These are phyloP conservation scores for Propsilocerus akamusi DNA, from an alignment of 1,140 invertebrate species.

Conservation along the genomic window DNA sequence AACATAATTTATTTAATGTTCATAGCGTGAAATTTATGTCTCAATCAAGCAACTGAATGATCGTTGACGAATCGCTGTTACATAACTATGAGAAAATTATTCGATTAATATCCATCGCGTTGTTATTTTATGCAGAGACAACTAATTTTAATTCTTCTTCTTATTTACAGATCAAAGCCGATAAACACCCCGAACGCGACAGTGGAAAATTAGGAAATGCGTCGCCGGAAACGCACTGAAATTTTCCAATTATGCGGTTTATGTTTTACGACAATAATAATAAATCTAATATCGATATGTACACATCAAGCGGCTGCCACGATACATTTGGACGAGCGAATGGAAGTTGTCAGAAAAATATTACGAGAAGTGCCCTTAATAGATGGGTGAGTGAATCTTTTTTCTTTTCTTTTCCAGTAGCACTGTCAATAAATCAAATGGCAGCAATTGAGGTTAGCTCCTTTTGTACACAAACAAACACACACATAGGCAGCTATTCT, in stretches of 20 bases:
- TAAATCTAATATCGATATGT: background rate
- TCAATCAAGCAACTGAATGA: too few relatives aligned
- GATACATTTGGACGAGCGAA: constrained; percentile 24
- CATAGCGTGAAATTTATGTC: too few relatives aligned
- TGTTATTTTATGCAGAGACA: too few relatives aligned
- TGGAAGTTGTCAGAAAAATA: constrained; percentile 31
- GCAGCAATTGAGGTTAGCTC: background rate
- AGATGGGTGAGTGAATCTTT: constrained; percentile 22
- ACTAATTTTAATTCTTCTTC: too few relatives aligned
- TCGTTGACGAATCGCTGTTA: too few relatives aligned
- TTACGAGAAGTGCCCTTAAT: constrained; percentile 34
- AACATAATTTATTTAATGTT: too few relatives aligned
- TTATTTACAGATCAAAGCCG: too few relatives aligned
- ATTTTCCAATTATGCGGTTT: constrained; percentile 1
- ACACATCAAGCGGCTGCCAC: constrained; percentile 8
- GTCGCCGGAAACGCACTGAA: background rate
- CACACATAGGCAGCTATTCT: too few relatives aligned
- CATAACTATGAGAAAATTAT: too few relatives aligned
- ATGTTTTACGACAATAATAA: constrained; percentile 1
- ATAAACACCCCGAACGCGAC: too few relatives aligned
- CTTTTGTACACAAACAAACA: background rate
- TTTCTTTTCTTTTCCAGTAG: background rate
- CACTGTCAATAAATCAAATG: background rate
- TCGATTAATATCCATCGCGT: too few relatives aligned
- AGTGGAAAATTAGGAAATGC: background rate